Evolutionary conservation across 2,797 vertebrate species (phyloP).

Genomic region (Hoplostethus atlanticus): DNA sequence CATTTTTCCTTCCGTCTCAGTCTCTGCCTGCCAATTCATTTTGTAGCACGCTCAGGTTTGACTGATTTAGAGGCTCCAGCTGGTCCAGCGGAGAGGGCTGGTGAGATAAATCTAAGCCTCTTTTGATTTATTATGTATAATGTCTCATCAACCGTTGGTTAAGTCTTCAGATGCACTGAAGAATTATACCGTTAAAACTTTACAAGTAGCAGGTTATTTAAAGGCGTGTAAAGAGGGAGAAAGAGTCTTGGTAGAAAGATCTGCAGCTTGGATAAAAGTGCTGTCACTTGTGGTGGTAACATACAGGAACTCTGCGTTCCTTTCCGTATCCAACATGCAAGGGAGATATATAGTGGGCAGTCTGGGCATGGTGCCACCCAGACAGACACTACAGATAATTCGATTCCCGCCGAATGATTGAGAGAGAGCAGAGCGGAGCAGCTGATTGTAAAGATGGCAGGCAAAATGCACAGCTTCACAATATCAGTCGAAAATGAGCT

Average conservation of each 20-base stretch:
- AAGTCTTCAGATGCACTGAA: conserved; percentile 74
- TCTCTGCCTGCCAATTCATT: conserved; percentile 77
- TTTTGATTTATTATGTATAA: conserved; percentile 84
- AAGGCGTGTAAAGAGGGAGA: conserved; percentile 42
- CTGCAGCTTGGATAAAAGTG: conserved; percentile 46
- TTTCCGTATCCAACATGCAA: conserved; percentile 64
- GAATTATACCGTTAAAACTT: conserved; percentile 74
- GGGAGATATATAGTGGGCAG: conserved; percentile 65
- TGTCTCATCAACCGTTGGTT: conserved; percentile 80
- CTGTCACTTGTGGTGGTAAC: conserved; percentile 41
- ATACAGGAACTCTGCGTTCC: conserved; percentile 52
- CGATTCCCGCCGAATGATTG: conserved; percentile 70
- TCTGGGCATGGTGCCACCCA: conserved; percentile 74
- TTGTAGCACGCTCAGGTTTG: conserved; percentile 70
- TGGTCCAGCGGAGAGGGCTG: conserved; percentile 68
- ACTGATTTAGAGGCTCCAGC: conserved; percentile 80
- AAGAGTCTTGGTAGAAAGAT: conserved; percentile 51
- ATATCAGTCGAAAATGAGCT: conserved; percentile 76
- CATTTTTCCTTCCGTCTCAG: conserved; percentile 55
- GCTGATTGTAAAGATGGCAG: conserved; percentile 69
- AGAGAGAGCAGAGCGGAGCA: conserved; percentile 50
- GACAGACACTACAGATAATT: conserved; percentile 79
- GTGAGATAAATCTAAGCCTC: conserved; percentile 78
- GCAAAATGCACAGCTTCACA: conserved; percentile 66
- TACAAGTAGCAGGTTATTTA: conserved; percentile 72